Evolutionary conservation across 2,113 vertebrate species (phyloP), one percentile per base, ranked within the genome.

Genomic region (Oxyruncus cristatus): DNA sequence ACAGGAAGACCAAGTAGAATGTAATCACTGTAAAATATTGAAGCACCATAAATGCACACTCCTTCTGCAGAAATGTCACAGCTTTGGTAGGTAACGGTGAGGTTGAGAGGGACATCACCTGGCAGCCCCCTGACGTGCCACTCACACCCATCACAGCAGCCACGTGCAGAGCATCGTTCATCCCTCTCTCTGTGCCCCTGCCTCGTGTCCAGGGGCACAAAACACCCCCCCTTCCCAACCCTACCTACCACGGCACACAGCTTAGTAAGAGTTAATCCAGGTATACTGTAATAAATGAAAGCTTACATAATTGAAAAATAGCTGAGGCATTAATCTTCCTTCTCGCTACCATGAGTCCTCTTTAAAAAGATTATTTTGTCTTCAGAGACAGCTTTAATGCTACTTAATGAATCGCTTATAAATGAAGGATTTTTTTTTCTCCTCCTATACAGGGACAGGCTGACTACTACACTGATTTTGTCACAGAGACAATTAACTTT

Each of bases 311-410:
- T 95, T 94, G 89, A 95, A 95, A 97, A 95, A 86, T 92, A 97
- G 94, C 74, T 72, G 56, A 92, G 72, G 79, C 79, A 92, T 95
- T 97, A 95, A 97, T 97, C 95, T 92, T 83, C 56, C 75, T 85
- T 77, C 94, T 91, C 4, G 0, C 88, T 91, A 92, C 80, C 93
- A 88, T 32, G 93, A 95, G 97, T 92, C 93, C 92, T 95, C 88
- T 94, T 97, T 75, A 93, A 81, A 97, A 95, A 94, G 93, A 96
- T 97, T 93, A 92, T 97, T 97, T 96, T 96, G 93, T 82, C 94
- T 96, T 97, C 89, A 93, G 94, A 94, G 93, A 94, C 91, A 93
- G 82, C 59, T 97, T 96, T 96, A 97, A 97, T 96, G 77, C 93
- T 94, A 75, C 92, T 97, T 97, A 97, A 96, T 96, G 92, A 96